Evolutionary conservation across 2,888 invertebrate species (phyloP).

Genomic region (Tetramorium bicarinatum): DNA sequence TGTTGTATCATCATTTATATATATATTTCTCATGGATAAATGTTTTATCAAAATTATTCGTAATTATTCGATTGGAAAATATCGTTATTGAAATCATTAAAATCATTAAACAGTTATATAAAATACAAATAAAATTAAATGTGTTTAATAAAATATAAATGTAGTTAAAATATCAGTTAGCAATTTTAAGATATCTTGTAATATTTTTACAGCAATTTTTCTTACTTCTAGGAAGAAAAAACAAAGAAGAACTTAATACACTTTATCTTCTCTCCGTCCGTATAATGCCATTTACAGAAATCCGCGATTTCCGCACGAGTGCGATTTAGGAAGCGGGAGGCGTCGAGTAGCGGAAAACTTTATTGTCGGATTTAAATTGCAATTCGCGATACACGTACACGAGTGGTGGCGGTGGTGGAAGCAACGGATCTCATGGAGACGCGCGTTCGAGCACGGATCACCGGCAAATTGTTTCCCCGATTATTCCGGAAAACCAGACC

Average conservation of each 20-base stretch:
- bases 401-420: not conserved
- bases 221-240: not conserved
- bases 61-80: constrained; percentile 12
- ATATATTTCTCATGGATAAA: constrained; percentile 26
- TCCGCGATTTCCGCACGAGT: constrained; percentile 29
- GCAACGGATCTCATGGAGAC: constrained; percentile 43
- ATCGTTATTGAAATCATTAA: not conserved
- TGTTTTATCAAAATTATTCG: constrained; percentile 30
- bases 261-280: not conserved
- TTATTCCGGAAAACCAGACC: constrained; percentile 65
- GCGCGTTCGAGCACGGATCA: constrained; percentile 46
- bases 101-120: not conserved
- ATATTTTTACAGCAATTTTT: not conserved
- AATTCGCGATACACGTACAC: constrained; percentile 49
- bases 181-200: not conserved
- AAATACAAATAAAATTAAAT: constrained; percentile 9
- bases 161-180: not conserved
- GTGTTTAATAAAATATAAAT: not conserved
- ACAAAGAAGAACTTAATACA: not conserved
- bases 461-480: constrained; percentile 74
- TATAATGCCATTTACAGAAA: constrained; percentile 3
- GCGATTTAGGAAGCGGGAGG: constrained; percentile 39
- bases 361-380: constrained; percentile 73
- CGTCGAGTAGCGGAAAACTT: constrained; percentile 60
- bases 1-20: not conserved